Evolutionary conservation across 1,140 invertebrate genomes (phyloP).

Genomic region (Heliothis virescens): DNA sequence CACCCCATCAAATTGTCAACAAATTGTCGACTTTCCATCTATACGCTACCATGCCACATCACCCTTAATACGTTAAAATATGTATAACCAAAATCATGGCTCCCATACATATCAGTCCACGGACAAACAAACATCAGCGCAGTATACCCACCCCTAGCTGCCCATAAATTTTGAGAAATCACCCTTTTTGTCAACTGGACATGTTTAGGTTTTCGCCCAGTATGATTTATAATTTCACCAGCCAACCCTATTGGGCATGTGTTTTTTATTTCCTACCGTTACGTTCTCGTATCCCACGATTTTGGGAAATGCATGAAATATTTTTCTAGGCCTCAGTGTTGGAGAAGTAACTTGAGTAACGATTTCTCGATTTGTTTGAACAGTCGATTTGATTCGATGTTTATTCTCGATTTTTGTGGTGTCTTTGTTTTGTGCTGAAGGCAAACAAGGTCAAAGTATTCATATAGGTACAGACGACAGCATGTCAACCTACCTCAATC

Average conservation of each 20-base stretch:
- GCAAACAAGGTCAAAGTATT: no score
- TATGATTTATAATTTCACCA: conserved; percentile 75
- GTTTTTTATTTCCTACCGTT: conserved; percentile 47
- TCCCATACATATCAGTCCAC: conserved; percentile 6
- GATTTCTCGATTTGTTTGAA: conserved; percentile 26
- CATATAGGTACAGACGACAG: no score
- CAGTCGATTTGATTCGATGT: conserved; percentile 19
- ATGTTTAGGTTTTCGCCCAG: conserved; percentile 70
- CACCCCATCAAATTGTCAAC: neutral
- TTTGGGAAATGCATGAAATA: conserved; percentile 41
- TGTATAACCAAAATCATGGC: conserved; percentile 1
- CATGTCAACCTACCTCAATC: no score
- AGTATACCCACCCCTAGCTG: conserved; percentile 40
- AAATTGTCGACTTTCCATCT: neutral
- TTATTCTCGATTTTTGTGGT: neutral
- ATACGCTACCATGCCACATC: neutral
- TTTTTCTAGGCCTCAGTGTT: conserved; percentile 16
- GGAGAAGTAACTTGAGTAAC: conserved; percentile 21
- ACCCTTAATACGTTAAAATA: neutral
- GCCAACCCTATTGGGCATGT: conserved; percentile 48
- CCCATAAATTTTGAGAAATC: conserved; percentile 75
- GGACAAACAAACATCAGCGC: conserved; percentile 19
- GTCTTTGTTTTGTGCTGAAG: neutral
- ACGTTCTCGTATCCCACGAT: conserved; percentile 6
- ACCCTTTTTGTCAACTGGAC: conserved; percentile 82